Conservation (phyloP, 1,140 invertebrate genomes). For the Saccostrea glomerata region DNA sequence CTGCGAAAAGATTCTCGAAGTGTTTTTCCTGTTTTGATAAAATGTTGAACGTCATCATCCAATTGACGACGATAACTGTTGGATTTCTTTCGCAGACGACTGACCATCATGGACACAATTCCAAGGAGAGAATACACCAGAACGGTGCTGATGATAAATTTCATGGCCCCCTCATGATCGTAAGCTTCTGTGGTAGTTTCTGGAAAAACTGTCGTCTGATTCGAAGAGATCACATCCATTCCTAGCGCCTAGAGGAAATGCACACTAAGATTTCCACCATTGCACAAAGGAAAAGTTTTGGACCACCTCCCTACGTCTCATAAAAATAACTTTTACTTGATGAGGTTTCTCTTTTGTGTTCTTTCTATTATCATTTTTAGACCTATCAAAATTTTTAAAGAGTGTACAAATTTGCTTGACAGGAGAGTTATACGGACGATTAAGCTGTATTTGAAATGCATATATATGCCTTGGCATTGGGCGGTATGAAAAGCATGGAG, state of each 20-base stretch:
- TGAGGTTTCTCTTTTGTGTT: not conserved
- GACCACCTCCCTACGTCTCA: not conserved
- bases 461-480: not conserved
- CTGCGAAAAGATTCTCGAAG: not conserved
- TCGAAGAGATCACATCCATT: not conserved
- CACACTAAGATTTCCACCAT: slow-evolving; percentile 4
- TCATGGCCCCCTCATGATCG: slow-evolving; percentile 53
- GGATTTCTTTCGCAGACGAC: slow-evolving; percentile 21
- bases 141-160: slow-evolving; percentile 50
- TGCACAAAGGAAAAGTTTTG: not conserved
- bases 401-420: not conserved
- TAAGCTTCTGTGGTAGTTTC: slow-evolving; percentile 4
- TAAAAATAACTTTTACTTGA: slow-evolving; percentile 21
- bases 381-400: not conserved
- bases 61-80: not conserved
- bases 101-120: slow-evolving; percentile 42
- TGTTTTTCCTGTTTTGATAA: slow-evolving; percentile 18
- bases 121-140: slow-evolving; percentile 52
- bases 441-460: not conserved
- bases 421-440: not conserved
- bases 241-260: not conserved
- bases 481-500: not conserved
- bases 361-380: slow-evolving; percentile 17
- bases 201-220: slow-evolving; percentile 3
- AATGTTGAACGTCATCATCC: slow-evolving; percentile 18